Base-by-base conservation (phyloP, 2,888 invertebrate species). In the Bhutanitis thaidina region DNA sequence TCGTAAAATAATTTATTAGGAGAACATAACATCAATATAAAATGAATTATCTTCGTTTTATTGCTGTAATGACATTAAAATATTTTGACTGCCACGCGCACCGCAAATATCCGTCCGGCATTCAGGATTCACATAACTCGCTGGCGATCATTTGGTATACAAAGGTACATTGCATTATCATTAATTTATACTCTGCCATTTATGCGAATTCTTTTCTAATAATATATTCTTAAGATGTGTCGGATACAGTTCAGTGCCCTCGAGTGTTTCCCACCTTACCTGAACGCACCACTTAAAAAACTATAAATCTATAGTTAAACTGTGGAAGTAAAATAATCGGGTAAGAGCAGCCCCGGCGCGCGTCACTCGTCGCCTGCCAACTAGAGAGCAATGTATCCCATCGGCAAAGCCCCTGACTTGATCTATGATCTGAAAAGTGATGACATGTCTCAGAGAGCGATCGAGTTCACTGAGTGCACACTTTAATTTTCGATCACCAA, bases 61-160 rank as follows among this genome's bases (percentile, higher is more conserved):
- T 73, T 73, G 67, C 72, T 56, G 52, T 59, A 75, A 68, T 76
- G 67, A 75, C 66, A 75, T 74, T 66, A 73, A 75, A 72, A 70
- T 67, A 68, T 67, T 67, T 68, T 69, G 59, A 69, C 69, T 71
- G 62, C 66, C 53, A 54, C 62, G 38, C 45, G 38, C 43, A 57
- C 51, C 66, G 59, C 71, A 67, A 71, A 69, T 74, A 73, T 72
- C 71, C 75, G 81, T 72, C 71, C 75, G 81, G 82, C 83, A 85
- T 86, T 87, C 82, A 83, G 84, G 85, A 85, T 86, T 86, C 84
- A 87, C 80, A 78, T 83, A 79, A 74, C 66, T 77, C 77, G 82
- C 83, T 79, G 67, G 80, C 79, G 81, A 77, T 67, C 49, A 57
- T 62, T 58, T 13, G n/a, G 44, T 40, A 25, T 13, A 32, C 48